phyloP scores from a whole-genome alignment of 2,113 vertebrate genomes.

The Jaculus jaculus region DNA sequence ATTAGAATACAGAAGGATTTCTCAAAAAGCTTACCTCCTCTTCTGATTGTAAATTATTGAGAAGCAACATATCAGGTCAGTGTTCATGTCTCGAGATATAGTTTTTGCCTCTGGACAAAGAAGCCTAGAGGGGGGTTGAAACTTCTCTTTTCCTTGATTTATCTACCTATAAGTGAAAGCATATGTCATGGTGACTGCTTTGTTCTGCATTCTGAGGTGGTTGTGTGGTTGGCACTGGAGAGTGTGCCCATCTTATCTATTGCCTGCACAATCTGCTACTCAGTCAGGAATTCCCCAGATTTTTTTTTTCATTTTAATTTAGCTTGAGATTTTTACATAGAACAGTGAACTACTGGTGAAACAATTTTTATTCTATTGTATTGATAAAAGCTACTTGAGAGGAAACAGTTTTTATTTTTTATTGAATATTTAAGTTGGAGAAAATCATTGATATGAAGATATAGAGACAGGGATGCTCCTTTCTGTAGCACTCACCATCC shows the following conservation, averaged over 20 bases:
- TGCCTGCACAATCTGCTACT: neutral
- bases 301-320: slow-evolving; percentile 47
- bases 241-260: neutral
- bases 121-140: neutral
- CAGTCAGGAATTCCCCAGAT: neutral
- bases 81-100: neutral
- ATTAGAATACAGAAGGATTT: slow-evolving; percentile 12
- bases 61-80: neutral
- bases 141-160: slow-evolving; percentile 18
- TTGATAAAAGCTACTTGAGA: slow-evolving; percentile 23
- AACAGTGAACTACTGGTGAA: neutral
- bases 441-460: slow-evolving; percentile 4
- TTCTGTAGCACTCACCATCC: neutral
- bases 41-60: neutral
- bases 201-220: neutral
- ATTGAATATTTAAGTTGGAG: slow-evolving; percentile 65
- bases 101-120: neutral
- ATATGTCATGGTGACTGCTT: neutral
- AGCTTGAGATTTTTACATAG: neutral
- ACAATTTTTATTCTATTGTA: neutral
- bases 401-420: slow-evolving; percentile 43
- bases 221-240: neutral
- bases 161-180: slow-evolving; percentile 25
- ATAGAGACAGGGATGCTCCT: slow-evolving; percentile 4
- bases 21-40: neutral